phyloP scores from a whole-genome alignment of 2,113 vertebrate genomes.

The Bos indicus region DNA sequence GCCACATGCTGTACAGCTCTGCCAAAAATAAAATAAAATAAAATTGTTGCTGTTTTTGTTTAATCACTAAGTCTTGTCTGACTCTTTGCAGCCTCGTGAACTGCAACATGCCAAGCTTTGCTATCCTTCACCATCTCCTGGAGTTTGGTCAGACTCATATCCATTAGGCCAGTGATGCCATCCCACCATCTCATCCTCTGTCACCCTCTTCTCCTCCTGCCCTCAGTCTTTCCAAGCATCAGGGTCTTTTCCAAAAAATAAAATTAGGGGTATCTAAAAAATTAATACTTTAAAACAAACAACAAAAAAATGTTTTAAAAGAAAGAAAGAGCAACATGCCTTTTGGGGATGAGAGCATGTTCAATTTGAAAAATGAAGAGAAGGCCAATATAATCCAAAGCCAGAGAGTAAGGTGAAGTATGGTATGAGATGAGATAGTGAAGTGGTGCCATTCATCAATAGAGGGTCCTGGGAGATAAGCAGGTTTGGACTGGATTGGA shows the following conservation, averaged over 20 bases:
- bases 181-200: not conserved
- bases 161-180: not conserved
- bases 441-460: not conserved
- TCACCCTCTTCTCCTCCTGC: not conserved
- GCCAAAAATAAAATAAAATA: not conserved
- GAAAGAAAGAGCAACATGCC: not conserved
- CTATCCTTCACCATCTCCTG: not conserved
- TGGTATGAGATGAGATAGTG: not conserved
- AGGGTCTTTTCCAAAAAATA: not conserved
- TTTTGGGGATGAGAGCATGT: not conserved
- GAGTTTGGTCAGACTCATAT: not conserved
- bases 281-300: not conserved
- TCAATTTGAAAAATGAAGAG: not conserved
- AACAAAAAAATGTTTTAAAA: not conserved
- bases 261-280: not conserved
- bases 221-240: not conserved
- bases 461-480: not conserved
- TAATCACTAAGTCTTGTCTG: not conserved
- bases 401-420: not conserved
- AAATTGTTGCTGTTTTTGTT: not conserved
- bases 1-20: not conserved
- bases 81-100: not conserved
- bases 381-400: not conserved
- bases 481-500: not conserved
- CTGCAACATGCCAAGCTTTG: not conserved